Conservation (phyloP, 2,113 vertebrate genomes). For the Triplophysa rosa region DNA sequence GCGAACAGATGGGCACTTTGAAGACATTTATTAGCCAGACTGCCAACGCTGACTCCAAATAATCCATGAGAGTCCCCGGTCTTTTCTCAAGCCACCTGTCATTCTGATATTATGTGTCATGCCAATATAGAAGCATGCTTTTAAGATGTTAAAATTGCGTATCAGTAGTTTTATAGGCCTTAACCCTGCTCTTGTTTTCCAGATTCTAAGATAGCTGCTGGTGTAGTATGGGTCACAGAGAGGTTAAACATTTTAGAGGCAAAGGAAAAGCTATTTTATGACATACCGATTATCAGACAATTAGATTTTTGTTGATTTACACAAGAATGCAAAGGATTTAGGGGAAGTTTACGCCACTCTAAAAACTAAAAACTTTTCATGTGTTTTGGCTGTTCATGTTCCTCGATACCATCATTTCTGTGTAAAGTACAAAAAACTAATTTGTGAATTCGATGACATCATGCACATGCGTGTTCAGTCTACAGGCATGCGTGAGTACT, state of each 20-base stretch:
- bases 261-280: not conserved
- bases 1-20: conserved; percentile 8
- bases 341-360: too few relatives aligned
- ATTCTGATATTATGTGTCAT: not conserved
- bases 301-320: not conserved
- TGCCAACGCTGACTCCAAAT: not conserved
- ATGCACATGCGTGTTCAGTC: too few relatives aligned
- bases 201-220: not conserved
- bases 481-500: too few relatives aligned
- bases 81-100: conserved; percentile 28
- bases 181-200: conserved; percentile 7
- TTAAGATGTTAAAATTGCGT: not conserved
- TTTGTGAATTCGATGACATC: too few relatives aligned
- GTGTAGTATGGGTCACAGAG: not conserved
- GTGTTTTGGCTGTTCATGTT: too few relatives aligned
- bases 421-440: too few relatives aligned
- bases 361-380: too few relatives aligned
- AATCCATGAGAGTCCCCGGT: not conserved
- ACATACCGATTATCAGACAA: not conserved
- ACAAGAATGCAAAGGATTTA: not conserved
- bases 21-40: conserved; percentile 27
- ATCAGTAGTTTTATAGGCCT: not conserved
- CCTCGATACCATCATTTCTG: too few relatives aligned
- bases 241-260: conserved; percentile 1
- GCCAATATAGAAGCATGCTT: not conserved